These are phyloP conservation scores for Leptobrachium leishanense DNA, from an alignment of 2,113 vertebrate genomes.

Conservation along the genomic window DNA sequence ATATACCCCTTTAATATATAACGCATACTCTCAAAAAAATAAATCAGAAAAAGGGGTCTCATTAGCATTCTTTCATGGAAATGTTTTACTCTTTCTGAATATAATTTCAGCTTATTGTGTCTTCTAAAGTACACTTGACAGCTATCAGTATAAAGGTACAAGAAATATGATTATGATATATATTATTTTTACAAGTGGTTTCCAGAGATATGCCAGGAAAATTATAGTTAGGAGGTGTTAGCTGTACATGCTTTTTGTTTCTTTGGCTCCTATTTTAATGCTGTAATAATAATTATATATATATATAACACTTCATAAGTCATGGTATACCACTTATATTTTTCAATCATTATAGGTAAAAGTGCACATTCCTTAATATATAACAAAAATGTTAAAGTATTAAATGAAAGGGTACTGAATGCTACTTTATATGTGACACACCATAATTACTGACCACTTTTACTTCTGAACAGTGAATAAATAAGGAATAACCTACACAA, in stretches of 20 bases:
- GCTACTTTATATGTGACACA: conserved; percentile 21
- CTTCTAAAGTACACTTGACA: no score
- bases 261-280: not conserved
- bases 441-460: conserved; percentile 21
- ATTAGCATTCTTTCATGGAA: no score
- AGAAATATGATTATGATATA: not conserved
- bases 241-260: conserved; percentile 5
- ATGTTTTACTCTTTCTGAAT: no score
- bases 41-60: no score
- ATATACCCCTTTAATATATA: no score
- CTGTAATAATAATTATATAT: conserved; percentile 17
- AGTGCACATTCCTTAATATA: not conserved
- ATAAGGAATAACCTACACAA: conserved; percentile 18
- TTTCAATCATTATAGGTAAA: not conserved
- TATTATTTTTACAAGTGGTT: conserved; percentile 35
- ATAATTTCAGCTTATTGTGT: no score
- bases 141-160: no score
- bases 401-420: conserved; percentile 2
- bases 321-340: not conserved
- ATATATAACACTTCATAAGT: conserved; percentile 17
- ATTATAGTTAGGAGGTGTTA: conserved; percentile 26
- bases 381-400: not conserved
- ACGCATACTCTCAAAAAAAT: no score
- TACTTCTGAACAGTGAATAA: conserved; percentile 35
- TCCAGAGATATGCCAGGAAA: conserved; percentile 38